These are phyloP conservation scores for Campylomormyrus numenius DNA, from an alignment of 2,113 vertebrate species.

Conservation along the genomic window DNA sequence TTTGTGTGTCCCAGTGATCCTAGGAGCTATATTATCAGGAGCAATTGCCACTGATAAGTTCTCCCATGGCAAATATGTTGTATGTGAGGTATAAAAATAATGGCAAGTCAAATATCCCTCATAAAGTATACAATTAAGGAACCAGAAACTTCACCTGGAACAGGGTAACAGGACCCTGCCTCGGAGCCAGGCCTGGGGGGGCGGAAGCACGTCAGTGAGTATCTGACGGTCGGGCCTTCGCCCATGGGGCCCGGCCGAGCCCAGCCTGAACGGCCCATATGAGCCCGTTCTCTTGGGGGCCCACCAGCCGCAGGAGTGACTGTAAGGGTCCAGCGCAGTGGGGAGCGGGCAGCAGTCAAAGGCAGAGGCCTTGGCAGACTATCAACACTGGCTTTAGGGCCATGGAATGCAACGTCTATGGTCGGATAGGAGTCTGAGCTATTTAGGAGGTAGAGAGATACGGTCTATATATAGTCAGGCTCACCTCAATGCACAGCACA, in stretches of 20 bases:
- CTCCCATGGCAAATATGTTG: too few species aligned
- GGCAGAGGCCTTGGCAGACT: not conserved
- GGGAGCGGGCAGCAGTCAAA: not conserved
- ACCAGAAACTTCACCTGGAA: too few species aligned
- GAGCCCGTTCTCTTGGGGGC: not conserved
- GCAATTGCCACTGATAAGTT: too few species aligned
- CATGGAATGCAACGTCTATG: not conserved
- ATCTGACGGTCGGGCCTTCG: not conserved
- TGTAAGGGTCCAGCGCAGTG: not conserved
- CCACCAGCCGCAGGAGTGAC: not conserved
- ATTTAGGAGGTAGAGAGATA: not conserved
- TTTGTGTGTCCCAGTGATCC: too few species aligned
- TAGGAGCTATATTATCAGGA: too few species aligned
- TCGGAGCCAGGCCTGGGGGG: too few species aligned
- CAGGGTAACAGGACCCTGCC: too few species aligned
- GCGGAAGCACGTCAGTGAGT: too few species aligned
- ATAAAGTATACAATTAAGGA: too few species aligned
- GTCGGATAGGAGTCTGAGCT: not conserved
- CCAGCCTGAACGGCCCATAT: not conserved
- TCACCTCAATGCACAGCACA: not conserved
- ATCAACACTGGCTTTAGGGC: not conserved
- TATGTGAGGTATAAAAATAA: too few species aligned
- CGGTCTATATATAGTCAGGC: not conserved
- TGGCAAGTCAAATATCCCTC: too few species aligned
- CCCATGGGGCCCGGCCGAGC: not conserved